Evolutionary conservation across 2,113 vertebrate genomes (phyloP).

Genomic region (Xyliphius kryptos): DNA sequence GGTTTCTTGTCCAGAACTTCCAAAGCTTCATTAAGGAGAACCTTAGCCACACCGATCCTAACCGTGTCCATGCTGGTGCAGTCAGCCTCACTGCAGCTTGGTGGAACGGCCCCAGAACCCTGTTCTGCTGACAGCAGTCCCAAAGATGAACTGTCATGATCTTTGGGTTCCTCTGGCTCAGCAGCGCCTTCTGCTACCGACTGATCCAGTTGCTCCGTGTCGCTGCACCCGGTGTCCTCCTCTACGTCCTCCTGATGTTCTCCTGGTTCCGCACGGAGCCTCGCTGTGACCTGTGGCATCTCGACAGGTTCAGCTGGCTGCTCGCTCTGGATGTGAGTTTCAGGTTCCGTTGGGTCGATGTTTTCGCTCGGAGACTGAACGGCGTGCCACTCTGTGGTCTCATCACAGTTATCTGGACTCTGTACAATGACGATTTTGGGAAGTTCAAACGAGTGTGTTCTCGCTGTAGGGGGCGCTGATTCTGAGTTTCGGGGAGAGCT

Average conservation of each 20-base stretch:
- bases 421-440: slow-evolving; percentile 95
- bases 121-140: slow-evolving; percentile 72
- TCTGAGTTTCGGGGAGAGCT: too few species aligned
- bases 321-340: slow-evolving; percentile 11
- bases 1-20: slow-evolving; percentile 71
- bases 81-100: slow-evolving; percentile 66
- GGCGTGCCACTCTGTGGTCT: slow-evolving; percentile 68
- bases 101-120: slow-evolving; percentile 64
- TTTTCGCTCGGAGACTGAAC: slow-evolving; percentile 51
- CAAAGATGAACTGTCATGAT: slow-evolving; percentile 57
- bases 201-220: slow-evolving; percentile 55
- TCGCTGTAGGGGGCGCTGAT: too few species aligned
- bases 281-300: slow-evolving; percentile 77
- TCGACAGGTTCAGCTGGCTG: slow-evolving; percentile 73
- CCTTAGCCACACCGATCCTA: slow-evolving; percentile 74
- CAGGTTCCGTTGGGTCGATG: slow-evolving; percentile 47
- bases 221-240: slow-evolving; percentile 44
- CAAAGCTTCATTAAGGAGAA: slow-evolving; percentile 76
- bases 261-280: slow-evolving; percentile 64
- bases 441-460: slow-evolving; percentile 47
- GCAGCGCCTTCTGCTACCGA: slow-evolving; percentile 80
- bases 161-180: slow-evolving; percentile 44
- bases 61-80: slow-evolving; percentile 70
- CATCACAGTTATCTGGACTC: slow-evolving; percentile 81
- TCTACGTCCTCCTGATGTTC: slow-evolving; percentile 35